These are phyloP conservation scores for Aphidius gifuensis DNA, from an alignment of 1,140 invertebrate genomes.

Conservation along the genomic window DNA sequence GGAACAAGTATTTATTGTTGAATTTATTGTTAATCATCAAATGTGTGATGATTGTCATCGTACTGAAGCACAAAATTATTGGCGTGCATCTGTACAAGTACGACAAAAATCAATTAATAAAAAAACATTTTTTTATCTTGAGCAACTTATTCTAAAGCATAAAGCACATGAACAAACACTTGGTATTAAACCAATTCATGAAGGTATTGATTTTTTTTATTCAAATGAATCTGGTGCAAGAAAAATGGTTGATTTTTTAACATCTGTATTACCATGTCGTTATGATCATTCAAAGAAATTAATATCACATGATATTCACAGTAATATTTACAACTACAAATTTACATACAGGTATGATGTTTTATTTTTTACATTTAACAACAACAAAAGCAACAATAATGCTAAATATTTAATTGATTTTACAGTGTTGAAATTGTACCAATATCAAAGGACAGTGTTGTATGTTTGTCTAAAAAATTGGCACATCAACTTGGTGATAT, in stretches of 20 bases:
- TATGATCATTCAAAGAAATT: slow-evolving; percentile 90
- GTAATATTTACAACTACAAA: slow-evolving; percentile 97
- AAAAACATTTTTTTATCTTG: slow-evolving; percentile 97
- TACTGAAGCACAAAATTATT: slow-evolving; percentile 95
- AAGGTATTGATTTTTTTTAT: slow-evolving; percentile 96
- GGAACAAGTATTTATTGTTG: slow-evolving; percentile 92
- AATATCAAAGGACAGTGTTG: slow-evolving; percentile 92
- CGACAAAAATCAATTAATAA: slow-evolving; percentile 88
- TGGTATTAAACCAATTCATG: slow-evolving; percentile 90
- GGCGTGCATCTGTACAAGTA: slow-evolving; percentile 87
- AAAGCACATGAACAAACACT: slow-evolving; percentile 88
- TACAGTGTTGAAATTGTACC: slow-evolving; percentile 87
- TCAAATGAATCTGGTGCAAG: slow-evolving; percentile 84
- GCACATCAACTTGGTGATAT: slow-evolving; percentile 91
- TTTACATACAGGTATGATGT: slow-evolving; percentile 65
- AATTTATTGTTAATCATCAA: slow-evolving; percentile 86
- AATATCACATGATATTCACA: slow-evolving; percentile 96
- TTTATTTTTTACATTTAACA: no score
- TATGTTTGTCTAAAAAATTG: slow-evolving; percentile 87
- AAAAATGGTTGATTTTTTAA: slow-evolving; percentile 94
- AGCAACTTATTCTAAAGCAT: slow-evolving; percentile 95
- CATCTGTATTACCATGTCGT: slow-evolving; percentile 80
- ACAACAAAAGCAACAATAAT: no score
- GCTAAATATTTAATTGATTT: neutral
- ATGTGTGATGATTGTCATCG: slow-evolving; percentile 98